A percentile compares a stretch with the other conserved stretches of the same genome.
Evolutionary conservation across 2,113 vertebrate genomes (phyloP).

Genomic region (Ceyx margarethae): DNA sequence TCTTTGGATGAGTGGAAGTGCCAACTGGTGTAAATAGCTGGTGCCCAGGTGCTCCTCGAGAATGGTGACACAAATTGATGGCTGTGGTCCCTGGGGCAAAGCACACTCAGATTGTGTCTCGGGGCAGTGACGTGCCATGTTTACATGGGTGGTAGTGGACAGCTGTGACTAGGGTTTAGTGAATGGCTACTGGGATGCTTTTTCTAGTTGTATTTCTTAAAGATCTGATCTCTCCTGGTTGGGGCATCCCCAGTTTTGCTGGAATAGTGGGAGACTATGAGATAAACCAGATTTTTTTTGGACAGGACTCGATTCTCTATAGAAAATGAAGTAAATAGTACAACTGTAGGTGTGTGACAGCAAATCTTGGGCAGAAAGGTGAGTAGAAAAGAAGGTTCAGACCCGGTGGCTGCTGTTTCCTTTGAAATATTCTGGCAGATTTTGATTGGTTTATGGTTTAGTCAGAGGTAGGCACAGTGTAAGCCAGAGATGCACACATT

Average conservation of each 20-base stretch:
- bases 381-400: not conserved
- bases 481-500: not conserved
- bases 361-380: not conserved
- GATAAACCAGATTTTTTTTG: not conserved
- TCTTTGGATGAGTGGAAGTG: constrained; percentile 42
- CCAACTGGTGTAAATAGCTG: constrained; percentile 37
- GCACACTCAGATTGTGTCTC: not conserved
- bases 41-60: constrained; percentile 2
- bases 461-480: not conserved
- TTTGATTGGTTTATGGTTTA: not conserved
- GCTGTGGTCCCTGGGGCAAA: not conserved
- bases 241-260: not conserved
- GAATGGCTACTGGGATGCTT: not conserved
- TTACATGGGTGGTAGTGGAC: not conserved
- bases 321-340: not conserved
- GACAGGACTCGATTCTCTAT: not conserved
- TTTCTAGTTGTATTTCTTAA: not conserved
- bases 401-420: not conserved
- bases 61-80: not conserved
- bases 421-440: not conserved
- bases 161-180: not conserved
- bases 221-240: not conserved
- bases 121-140: not conserved
- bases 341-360: not conserved
- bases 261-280: not conserved